Evolutionary conservation across 2,888 invertebrate species (phyloP).

Genomic region (Apantesis nais): DNA sequence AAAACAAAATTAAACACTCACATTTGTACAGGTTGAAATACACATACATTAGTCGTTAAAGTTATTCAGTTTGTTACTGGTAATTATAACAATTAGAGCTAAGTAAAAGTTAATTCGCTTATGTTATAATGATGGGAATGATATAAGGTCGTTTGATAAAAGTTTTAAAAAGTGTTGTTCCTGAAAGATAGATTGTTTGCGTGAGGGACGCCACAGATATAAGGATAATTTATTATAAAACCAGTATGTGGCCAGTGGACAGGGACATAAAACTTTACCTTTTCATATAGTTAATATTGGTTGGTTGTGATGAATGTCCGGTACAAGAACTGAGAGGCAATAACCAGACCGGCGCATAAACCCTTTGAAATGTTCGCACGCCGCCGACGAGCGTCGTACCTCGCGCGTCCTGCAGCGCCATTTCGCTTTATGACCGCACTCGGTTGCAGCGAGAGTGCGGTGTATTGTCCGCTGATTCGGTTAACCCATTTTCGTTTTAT

Average conservation of each 20-base stretch:
- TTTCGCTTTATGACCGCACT: conserved; percentile 44
- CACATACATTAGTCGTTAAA: too few relatives aligned
- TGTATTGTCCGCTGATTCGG: conserved; percentile 44
- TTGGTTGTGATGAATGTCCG: conserved; percentile 29
- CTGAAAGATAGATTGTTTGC: neutral
- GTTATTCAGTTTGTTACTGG: too few relatives aligned
- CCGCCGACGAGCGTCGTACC: conserved; percentile 22
- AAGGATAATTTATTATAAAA: neutral
- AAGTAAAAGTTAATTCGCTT: too few relatives aligned
- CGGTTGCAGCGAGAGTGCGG: conserved; percentile 36
- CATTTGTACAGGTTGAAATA: too few relatives aligned
- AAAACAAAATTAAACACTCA: too few relatives aligned
- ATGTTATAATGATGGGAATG: neutral
- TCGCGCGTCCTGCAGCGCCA: conserved; percentile 26
- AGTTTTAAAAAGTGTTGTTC: neutral
- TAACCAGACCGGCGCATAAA: conserved; percentile 39
- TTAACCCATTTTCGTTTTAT: conserved; percentile 42
- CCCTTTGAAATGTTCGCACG: conserved; percentile 38
- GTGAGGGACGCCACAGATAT: neutral
- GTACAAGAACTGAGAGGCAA: conserved; percentile 24
- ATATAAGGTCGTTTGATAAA: too few relatives aligned
- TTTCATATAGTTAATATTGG: conserved; percentile 18
- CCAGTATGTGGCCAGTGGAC: neutral
- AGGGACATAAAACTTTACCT: neutral
- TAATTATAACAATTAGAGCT: too few relatives aligned